Percentiles rank a stretch among this genome's conserved stretches.
Evolutionary conservation across 2,797 vertebrate genomes (phyloP).

Genomic region (Gallirallus australis): DNA sequence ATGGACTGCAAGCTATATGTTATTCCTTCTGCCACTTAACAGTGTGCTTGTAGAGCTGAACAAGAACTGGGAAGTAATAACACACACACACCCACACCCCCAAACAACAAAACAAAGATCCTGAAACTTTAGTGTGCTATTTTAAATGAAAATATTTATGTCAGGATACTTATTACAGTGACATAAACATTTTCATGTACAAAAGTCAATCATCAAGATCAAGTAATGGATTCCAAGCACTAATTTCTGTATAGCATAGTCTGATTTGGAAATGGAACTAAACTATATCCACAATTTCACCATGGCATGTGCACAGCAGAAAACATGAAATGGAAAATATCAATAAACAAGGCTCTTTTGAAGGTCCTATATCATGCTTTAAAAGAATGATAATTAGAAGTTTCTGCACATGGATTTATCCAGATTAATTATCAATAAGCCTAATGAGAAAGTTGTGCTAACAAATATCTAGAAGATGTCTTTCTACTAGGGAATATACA

Average conservation of each 20-base stretch:
- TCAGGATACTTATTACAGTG: background rate
- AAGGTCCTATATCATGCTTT: background rate
- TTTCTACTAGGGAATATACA: background rate
- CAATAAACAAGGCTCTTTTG: background rate
- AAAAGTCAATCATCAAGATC: background rate
- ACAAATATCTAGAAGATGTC: background rate
- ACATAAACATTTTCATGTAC: background rate
- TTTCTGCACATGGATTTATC: background rate
- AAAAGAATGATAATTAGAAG: background rate
- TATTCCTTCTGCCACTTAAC: constrained; percentile 41
- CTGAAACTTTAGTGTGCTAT: background rate
- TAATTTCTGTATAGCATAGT: background rate
- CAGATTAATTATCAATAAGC: constrained; percentile 4
- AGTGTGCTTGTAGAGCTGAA: background rate
- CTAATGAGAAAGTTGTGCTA: constrained; percentile 7
- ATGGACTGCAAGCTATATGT: constrained; percentile 57
- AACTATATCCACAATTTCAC: background rate
- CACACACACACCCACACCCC: background rate
- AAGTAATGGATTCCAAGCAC: background rate
- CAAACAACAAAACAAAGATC: background rate
- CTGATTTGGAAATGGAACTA: background rate
- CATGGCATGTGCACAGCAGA: background rate
- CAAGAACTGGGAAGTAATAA: background rate
- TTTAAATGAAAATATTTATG: background rate
- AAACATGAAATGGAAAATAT: background rate